Conservation (phyloP, 2,888 invertebrate species). For the Cryptus viduatorius region DNA sequence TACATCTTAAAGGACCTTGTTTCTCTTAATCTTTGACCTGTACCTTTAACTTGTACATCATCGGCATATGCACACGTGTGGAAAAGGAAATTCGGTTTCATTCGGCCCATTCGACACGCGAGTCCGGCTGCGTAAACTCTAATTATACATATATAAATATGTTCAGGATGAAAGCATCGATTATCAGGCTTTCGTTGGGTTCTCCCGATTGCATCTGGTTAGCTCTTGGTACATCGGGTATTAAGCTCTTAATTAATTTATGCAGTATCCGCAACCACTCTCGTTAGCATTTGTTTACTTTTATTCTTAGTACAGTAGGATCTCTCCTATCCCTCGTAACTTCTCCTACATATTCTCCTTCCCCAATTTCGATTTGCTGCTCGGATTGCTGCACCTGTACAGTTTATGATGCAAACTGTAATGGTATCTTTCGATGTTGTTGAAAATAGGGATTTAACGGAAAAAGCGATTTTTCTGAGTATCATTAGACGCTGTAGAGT, state of each 20-base stretch:
- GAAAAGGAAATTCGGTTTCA: background rate
- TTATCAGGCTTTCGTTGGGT: conserved; percentile 12
- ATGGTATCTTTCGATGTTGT: too few relatives aligned
- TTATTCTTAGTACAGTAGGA: background rate
- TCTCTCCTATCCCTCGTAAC: background rate
- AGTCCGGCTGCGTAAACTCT: background rate
- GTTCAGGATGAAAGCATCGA: background rate
- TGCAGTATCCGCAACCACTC: background rate
- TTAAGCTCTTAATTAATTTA: conserved; percentile 43
- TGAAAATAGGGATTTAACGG: too few relatives aligned
- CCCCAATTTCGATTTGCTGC: too few relatives aligned
- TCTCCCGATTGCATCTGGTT: conserved; percentile 2
- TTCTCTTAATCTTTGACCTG: too few relatives aligned
- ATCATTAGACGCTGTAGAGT: too few relatives aligned
- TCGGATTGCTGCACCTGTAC: too few relatives aligned
- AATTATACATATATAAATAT: conserved; percentile 27
- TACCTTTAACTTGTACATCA: conserved; percentile 1
- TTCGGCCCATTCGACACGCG: conserved; percentile 12
- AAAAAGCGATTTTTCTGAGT: too few relatives aligned
- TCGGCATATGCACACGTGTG: background rate
- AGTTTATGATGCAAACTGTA: too few relatives aligned
- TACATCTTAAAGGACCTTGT: too few relatives aligned
- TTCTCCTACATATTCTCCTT: too few relatives aligned
- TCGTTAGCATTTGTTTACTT: background rate
- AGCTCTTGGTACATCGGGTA: background rate